Percentiles rank a stretch among this genome's conserved stretches.
Conservation (phyloP, 2,888 invertebrate genomes). For the Caprella mutica region DNA sequence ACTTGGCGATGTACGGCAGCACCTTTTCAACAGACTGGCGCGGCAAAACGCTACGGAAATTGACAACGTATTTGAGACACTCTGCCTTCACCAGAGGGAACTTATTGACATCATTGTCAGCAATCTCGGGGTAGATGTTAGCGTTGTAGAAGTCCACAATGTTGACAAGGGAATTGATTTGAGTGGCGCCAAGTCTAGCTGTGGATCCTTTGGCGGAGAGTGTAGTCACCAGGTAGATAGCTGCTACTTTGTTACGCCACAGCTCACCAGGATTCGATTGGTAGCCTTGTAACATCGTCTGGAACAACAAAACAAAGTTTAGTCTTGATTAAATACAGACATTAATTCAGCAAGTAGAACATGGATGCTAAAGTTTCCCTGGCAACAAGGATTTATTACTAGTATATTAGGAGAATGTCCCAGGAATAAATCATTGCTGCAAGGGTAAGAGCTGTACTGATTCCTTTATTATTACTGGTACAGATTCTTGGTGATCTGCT, state of each 20-base stretch:
- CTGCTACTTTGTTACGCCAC: constrained; percentile 93
- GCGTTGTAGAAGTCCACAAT: constrained; percentile 75
- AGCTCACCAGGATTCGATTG: constrained; percentile 58
- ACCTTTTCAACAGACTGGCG: constrained; percentile 60
- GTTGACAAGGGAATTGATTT: constrained; percentile 78
- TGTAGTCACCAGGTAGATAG: constrained; percentile 89
- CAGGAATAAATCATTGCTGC: no score
- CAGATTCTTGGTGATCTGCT: no score
- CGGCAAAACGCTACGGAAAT: constrained; percentile 81
- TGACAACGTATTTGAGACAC: constrained; percentile 90
- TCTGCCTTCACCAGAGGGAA: constrained; percentile 90
- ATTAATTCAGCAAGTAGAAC: no score
- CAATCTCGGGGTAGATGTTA: constrained; percentile 76
- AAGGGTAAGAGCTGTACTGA: no score
- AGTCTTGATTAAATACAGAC: no score
- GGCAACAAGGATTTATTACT: no score
- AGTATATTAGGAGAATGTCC: no score
- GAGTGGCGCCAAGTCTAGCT: constrained; percentile 78
- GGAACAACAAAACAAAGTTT: no score
- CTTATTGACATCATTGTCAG: constrained; percentile 56
- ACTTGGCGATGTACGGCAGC: constrained; percentile 66
- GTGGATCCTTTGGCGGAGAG: constrained; percentile 82
- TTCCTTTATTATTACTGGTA: no score
- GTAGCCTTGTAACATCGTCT: constrained; percentile 69
- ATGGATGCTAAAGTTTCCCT: no score